Evolutionary conservation across 2,113 vertebrate genomes (phyloP), one percentile per base, ranked within the genome.

Genomic region (Syngnathoides biaculeatus): DNA sequence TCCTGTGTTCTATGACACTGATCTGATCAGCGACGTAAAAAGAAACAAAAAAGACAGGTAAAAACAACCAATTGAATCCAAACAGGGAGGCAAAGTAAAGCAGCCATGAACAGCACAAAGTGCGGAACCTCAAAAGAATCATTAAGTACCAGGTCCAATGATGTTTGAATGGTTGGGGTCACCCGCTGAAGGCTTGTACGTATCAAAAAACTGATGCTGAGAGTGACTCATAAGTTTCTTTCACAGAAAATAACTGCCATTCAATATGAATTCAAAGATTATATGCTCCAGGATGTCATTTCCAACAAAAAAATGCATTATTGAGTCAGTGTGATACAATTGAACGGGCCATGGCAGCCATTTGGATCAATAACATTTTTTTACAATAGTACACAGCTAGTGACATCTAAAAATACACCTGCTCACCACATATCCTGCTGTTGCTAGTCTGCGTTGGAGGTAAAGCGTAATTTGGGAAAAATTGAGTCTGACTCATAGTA

Each of bases 1-100:
- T 39, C 56, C 50, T 71, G 40, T 63, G n/a, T 22, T 50, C 64
- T 71, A 64, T 72, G 19, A 68, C 47, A 1, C 22, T 1, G n/a
- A n/a, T n/a, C n/a, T n/a, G n/a, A n/a, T n/a, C n/a, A n/a, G n/a
- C n/a, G n/a, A 20, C 30, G 2, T 20, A 42, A 13, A 24, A 38
- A 12, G 19, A 59, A 30, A 15, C 15, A 30, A 57, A 57, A 10
- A 9, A 35, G 20, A 47, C 10, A 10, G 9, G 17, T 12, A 7
- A 20, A 60, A 39, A 35, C 39, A 40, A 17, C 24, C 15, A 30
- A 38, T 5, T 27, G 19, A 24, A 19, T 45, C 22, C 22, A 26
- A 45, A 63, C 40, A 7, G 2, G 40, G 22, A 26, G 40, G 22
- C 40, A 63, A 15, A 17, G 13, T 22, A 61, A n/a, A 30, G 58